Base-by-base conservation (phyloP, 2,797 vertebrate species). In the Paramormyrops hopkinsi region DNA sequence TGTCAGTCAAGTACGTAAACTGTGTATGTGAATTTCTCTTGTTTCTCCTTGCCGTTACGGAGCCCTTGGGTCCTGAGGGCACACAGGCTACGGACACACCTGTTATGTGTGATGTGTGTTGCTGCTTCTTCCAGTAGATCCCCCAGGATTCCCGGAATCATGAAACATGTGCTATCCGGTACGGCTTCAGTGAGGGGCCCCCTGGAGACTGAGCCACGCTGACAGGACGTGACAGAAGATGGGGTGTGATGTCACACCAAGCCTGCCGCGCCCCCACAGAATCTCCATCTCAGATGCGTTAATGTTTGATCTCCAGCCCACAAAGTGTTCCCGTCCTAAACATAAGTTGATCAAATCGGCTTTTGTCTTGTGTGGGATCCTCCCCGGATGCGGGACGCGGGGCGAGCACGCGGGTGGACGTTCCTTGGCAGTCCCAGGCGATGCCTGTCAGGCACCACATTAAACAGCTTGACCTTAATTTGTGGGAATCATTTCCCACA, bases 391-490 rank as follows among this genome's bases (percentile, higher is more conserved):
- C 9, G 46, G 4, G 17, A 9, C 44, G 0, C 44, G 19, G 37
- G 41, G 12, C 1, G 17, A 22, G 19, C 44, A 0, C 7, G 37
- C 41, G 19, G 19, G 2, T 8, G 19, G 44, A 25, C 0, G 9
- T 2, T n/a, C 22, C 25, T 85, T 25, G 83, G 48, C 83, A 51
- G 83, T 51, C 83, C 83, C 83, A 29, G 46, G 83, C 83, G 9
- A 14, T 22, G 83, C 83, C 83, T 46, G 37, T 85, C 83, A 51
- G 44, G 44, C 41, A 29, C 46, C 11, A 37, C 9, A 44, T 76
- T 79, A 37, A 48, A 41, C 88, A 51, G 65, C 41, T 79, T 79
- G 25, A 48, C 88, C 88, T 89, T 89, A 51, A 89, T 89, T 89
- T 59, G 59, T 29, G 48, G 88, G 79, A 59, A 54, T 89, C 51